A percentile compares a stretch with the other conserved stretches of the same genome.
phyloP scores from a whole-genome alignment of 2,888 invertebrate genomes.

The Gymnocheta viridis region DNA sequence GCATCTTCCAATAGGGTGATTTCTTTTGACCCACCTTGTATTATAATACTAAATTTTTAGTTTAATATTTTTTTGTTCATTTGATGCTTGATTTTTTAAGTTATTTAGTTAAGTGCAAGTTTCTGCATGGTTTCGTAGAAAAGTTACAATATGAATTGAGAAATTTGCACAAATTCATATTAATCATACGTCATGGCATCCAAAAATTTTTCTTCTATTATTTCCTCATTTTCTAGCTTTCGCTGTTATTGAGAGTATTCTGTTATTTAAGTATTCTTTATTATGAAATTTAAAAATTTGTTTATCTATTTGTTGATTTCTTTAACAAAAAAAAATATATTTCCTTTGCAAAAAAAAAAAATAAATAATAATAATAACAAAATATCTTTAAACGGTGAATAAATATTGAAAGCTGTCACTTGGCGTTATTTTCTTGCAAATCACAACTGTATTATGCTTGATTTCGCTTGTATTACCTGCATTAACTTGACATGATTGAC shows the following conservation, averaged over 20 bases:
- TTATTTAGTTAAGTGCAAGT: background rate
- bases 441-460: slow-evolving; percentile 18
- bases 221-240: too few species aligned
- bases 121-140: background rate
- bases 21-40: too few species aligned
- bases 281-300: background rate
- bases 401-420: slow-evolving; percentile 26
- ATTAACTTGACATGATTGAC: slow-evolving; percentile 36
- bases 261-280: too few species aligned
- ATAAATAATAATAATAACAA: too few species aligned
- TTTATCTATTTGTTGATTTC: background rate
- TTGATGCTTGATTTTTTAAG: background rate
- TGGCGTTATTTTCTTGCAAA: slow-evolving; percentile 25
- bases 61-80: background rate
- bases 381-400: background rate
- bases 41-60: too few species aligned
- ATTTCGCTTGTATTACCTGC: slow-evolving; percentile 16
- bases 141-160: background rate
- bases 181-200: background rate
- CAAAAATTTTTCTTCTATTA: too few species aligned
- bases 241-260: background rate
- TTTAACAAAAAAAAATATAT: background rate
- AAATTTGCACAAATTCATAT: background rate
- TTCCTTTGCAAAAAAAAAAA: too few species aligned
- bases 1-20: too few species aligned